Evolutionary conservation across 1,140 invertebrate species (phyloP).

Genomic region (Drosophila eugracilis): DNA sequence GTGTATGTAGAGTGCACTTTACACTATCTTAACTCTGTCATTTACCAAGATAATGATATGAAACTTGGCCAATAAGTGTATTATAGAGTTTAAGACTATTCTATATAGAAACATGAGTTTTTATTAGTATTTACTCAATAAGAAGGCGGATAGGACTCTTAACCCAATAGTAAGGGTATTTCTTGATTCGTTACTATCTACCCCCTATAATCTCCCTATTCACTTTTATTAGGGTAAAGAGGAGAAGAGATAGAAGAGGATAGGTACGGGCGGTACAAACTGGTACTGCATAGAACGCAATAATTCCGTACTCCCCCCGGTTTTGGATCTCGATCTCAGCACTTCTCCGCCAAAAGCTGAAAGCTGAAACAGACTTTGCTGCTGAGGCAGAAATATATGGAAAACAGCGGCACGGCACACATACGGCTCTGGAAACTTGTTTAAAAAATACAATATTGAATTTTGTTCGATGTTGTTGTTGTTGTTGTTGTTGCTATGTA

Average conservation of each 20-base stretch:
- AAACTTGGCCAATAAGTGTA: neutral
- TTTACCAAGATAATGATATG: neutral
- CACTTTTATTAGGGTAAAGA: constrained; percentile 9
- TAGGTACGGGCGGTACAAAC: constrained; percentile 33
- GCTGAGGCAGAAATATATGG: constrained; percentile 20
- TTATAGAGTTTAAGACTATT: no score
- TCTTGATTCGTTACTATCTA: neutral
- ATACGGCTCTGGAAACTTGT: constrained; percentile 65
- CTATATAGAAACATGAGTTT: no score
- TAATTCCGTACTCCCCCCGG: constrained; percentile 19
- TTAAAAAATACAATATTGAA: constrained; percentile 70
- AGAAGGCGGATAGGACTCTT: no score
- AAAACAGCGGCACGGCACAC: constrained; percentile 26
- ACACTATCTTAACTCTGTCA: neutral
- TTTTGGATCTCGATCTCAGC: constrained; percentile 16
- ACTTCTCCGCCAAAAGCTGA: constrained; percentile 29
- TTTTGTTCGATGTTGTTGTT: constrained; percentile 1
- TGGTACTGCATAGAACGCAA: constrained; percentile 63
- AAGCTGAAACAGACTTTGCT: constrained; percentile 31
- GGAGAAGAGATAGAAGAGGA: neutral
- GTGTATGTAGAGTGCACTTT: no score
- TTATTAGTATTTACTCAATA: no score
- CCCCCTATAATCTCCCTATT: neutral
- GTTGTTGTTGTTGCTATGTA: constrained; percentile 30
- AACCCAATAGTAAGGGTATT: no score